Conservation (phyloP, 2,113 vertebrate species). For the Puma concolor region DNA sequence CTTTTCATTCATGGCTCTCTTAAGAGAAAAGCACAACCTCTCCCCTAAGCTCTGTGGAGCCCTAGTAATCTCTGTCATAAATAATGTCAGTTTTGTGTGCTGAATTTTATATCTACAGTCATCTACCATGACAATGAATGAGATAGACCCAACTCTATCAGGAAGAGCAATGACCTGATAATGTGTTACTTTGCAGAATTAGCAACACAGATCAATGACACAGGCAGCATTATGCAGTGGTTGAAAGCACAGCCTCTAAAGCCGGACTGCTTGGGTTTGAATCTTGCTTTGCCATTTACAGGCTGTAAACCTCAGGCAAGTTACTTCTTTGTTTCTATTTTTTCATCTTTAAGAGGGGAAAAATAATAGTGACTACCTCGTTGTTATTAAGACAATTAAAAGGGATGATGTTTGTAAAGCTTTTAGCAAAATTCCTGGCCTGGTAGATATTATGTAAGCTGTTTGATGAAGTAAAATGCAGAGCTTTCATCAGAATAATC, state of each 20-base stretch:
- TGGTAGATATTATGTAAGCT: background rate
- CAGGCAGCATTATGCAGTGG: background rate
- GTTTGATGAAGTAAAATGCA: background rate
- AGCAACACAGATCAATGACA: background rate
- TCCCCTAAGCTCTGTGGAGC: background rate
- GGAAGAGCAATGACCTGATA: background rate
- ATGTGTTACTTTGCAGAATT: background rate
- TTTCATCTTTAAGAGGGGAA: background rate
- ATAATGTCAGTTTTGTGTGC: background rate
- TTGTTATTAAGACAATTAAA: background rate
- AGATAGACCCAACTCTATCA: background rate
- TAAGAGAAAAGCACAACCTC: background rate
- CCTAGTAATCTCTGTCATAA: background rate
- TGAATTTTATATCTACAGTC: slow-evolving; percentile 36
- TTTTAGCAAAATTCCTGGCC: background rate
- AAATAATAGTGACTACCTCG: background rate
- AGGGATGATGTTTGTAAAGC: background rate
- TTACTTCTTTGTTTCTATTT: background rate
- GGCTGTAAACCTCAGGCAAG: background rate
- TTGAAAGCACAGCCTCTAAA: background rate
- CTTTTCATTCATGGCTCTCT: background rate
- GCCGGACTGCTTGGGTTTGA: background rate
- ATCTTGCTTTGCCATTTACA: background rate
- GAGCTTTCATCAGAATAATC: background rate
- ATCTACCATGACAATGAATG: slow-evolving; percentile 33